Evolutionary conservation across 2,113 vertebrate genomes (phyloP).

Genomic region (Gallinago media): DNA sequence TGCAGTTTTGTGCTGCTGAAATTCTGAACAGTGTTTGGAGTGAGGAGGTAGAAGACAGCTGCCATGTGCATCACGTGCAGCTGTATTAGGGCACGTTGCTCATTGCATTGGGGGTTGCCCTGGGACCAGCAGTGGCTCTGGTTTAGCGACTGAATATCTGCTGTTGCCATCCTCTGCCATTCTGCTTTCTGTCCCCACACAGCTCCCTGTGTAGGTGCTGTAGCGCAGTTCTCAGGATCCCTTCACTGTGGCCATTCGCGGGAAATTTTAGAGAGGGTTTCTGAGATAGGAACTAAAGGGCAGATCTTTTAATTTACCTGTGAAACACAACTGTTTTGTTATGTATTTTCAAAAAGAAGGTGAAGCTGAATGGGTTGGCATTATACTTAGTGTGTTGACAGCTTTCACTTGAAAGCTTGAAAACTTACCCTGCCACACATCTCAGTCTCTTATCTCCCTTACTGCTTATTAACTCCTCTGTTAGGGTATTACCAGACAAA

Average conservation of each 20-base stretch:
- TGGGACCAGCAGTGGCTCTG: neutral
- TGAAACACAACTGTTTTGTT: neutral
- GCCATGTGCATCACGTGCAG: too few species aligned
- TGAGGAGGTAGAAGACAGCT: neutral
- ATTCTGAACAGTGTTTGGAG: neutral
- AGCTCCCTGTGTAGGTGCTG: neutral
- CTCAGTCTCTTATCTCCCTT: neutral
- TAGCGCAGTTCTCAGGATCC: neutral
- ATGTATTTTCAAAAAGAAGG: neutral
- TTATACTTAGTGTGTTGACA: neutral
- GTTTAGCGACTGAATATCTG: neutral
- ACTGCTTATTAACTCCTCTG: neutral
- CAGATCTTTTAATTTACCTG: neutral
- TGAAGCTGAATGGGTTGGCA: neutral
- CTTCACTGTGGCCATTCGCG: neutral
- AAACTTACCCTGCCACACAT: neutral
- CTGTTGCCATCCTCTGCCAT: neutral
- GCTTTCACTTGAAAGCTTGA: neutral
- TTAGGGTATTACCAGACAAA: neutral
- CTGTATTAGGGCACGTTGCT: neutral
- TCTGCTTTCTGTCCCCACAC: neutral
- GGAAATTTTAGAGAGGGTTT: neutral
- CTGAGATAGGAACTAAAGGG: neutral
- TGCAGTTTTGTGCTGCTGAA: neutral
- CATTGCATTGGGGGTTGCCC: rapidly evolving